A percentile compares a stretch with the other conserved stretches of the same genome.
Evolutionary conservation across 2,113 vertebrate genomes (phyloP).

Genomic region (Leiothrix lutea): DNA sequence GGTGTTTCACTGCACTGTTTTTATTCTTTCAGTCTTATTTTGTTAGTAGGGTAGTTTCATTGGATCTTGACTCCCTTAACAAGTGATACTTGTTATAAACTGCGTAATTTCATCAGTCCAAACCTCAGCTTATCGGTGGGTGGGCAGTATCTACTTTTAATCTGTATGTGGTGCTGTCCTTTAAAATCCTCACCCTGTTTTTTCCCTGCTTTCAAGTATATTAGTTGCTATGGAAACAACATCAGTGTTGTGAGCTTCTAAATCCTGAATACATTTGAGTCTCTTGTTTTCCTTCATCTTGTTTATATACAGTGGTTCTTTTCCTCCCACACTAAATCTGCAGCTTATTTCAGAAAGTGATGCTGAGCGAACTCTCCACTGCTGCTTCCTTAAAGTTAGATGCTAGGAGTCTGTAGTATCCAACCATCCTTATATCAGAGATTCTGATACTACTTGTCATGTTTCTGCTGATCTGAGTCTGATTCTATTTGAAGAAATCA

Average conservation of each 20-base stretch:
- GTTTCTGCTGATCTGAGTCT: not conserved
- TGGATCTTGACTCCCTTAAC: not conserved
- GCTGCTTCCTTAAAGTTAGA: not conserved
- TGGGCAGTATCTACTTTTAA: not conserved
- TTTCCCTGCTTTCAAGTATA: constrained; percentile 13
- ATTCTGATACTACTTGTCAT: not conserved
- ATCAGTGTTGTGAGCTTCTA: constrained; percentile 1
- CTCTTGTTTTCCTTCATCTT: not conserved
- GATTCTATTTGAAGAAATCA: not conserved
- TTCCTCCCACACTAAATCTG: not conserved
- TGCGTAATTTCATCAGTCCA: not conserved
- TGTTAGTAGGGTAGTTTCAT: not conserved
- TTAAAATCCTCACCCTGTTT: not conserved
- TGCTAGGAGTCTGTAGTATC: not conserved
- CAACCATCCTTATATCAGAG: not conserved
- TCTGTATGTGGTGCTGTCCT: not conserved
- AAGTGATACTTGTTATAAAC: not conserved
- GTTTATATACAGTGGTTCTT: constrained; percentile 11
- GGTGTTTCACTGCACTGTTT: not conserved
- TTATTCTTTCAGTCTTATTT: not conserved
- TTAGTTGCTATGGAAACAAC: constrained; percentile 49
- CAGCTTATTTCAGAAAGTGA: not conserved
- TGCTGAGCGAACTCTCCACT: not conserved
- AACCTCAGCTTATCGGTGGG: not conserved
- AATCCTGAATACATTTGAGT: not conserved